Evolutionary conservation across 2,113 vertebrate genomes (phyloP), one percentile per base, ranked within the genome.

Genomic region (Pithys albifrons): DNA sequence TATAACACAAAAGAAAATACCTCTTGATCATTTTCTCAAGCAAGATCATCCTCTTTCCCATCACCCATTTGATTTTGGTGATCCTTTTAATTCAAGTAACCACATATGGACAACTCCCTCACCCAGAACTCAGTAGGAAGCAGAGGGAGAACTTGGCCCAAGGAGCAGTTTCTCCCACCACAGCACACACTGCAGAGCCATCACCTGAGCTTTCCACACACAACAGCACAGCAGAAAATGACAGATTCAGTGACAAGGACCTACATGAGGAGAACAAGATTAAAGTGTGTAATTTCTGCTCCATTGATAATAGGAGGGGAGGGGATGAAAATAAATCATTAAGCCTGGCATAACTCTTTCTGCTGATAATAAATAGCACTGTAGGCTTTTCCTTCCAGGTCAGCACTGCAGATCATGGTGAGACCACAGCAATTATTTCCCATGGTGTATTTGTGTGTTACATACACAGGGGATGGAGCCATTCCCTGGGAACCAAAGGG

Each of bases 21-120:
- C 9, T 71, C 69, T 37, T 49, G 14, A 70, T 69, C 29, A 35
- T 51, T 61, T 84, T 59, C 25, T 74, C 59, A 54, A 75, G 35
- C 23, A 83, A 80, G 37, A 49, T 9, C 20, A 49, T 49, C n/a
- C 24, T 45, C 39, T 5, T 19, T 48, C 9, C 61, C 58, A 64
- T 70, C 22, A 80, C 3, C 41, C 39, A 27, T 43, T 39, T 2
- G 1, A 64, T 45, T 85, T 62, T 33, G 48, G 39, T 57, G 49
- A 69, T 22, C 7, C 19, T 71, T 14, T 51, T 28, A 58, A 24
- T 27, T 85, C 10, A 46, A 46, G 46, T 54, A 73, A n/a, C 11
- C 28, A 25, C 0, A 0, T 17, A 25, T 8, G 27, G 39, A 61
- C 49, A 13, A 25, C 28, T 28, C 27, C 4, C 5, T 45, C 5